Percentiles rank a stretch among this genome's conserved stretches.
These are phyloP conservation scores for Coturnix japonica DNA, from an alignment of 2,113 vertebrate genomes.

Conservation along the genomic window DNA sequence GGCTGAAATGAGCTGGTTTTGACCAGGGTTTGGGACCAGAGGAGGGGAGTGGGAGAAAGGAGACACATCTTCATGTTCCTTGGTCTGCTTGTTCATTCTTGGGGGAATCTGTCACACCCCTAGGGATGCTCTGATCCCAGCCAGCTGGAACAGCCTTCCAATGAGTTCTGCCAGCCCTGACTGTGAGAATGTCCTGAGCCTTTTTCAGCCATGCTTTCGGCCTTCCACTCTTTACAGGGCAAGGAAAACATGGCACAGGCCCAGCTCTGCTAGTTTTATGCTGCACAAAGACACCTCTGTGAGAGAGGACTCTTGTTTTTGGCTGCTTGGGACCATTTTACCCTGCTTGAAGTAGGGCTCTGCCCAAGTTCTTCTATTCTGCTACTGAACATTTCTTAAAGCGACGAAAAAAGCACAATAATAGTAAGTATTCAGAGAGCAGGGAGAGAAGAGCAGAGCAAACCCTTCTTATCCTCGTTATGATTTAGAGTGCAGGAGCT, in stretches of 20 bases:
- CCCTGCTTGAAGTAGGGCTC: slow-evolving; percentile 20
- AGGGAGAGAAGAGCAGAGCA: background rate
- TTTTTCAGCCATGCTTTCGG: slow-evolving; percentile 67
- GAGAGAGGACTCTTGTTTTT: slow-evolving; percentile 45
- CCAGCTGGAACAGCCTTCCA: slow-evolving; percentile 54
- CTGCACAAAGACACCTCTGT: slow-evolving; percentile 65
- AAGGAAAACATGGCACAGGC: slow-evolving; percentile 55
- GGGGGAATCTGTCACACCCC: slow-evolving; percentile 69
- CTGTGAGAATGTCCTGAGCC: slow-evolving; percentile 72
- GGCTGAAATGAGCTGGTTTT: slow-evolving; percentile 16
- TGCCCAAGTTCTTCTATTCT: slow-evolving; percentile 48
- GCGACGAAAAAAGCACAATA: background rate
- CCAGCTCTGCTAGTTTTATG: slow-evolving; percentile 55
- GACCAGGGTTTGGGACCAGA: slow-evolving; percentile 41
- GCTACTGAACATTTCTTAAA: slow-evolving; percentile 41
- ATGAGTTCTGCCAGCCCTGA: slow-evolving; percentile 35
- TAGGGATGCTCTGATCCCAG: slow-evolving; percentile 60
- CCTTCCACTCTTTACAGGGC: slow-evolving; percentile 57
- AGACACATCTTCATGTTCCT: slow-evolving; percentile 66
- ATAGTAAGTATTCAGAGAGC: background rate
- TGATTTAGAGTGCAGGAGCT: background rate
- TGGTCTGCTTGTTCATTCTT: slow-evolving; percentile 67
- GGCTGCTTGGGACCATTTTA: slow-evolving; percentile 36
- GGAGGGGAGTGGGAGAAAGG: slow-evolving; percentile 37
- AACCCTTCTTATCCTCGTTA: background rate